Base-by-base conservation (phyloP, 2,888 invertebrate species). In the Melipona beecheii region DNA sequence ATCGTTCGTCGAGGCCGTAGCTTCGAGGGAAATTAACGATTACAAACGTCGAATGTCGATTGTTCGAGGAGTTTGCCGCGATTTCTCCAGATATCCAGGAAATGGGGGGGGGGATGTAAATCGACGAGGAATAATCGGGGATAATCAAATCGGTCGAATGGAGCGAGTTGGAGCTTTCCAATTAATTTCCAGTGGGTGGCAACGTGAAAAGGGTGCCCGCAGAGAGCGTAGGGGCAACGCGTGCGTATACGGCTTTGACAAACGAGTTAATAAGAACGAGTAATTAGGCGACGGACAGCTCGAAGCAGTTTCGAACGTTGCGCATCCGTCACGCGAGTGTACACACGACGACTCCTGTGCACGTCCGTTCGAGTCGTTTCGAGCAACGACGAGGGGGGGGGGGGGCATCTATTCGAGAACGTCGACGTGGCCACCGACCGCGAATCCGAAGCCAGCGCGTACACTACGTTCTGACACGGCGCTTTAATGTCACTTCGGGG, bases 401-500 rank as follows among this genome's bases (percentile, higher is more conserved):
- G 9, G 9, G 0, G 43, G 9, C 43, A 43, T 1, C 65, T 64
- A 31, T 52, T 60, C 54, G 75, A 75, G 62, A 43, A 80, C 86
- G 84, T 86, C 84, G n/a, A n/a, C n/a, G 81, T 82, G 83, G 78
- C 75, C 81, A 43, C 52, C 66, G 86, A 60, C 86, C 85, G 72
- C 86, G 81, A 36, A 62, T 76, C 75, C 79, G 50, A 74, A 70
- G 19, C 66, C 78, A 56, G 27, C 75, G 68, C 78, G 87, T 79
- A 88, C 27, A 31, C 89, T 27, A 9, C 90, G 88, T 90, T 86
- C 82, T 80, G 66, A 82, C 73, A 75, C 75, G 52, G 50, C 72
- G 86, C 87, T 91, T 90, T 89, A 90, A 89, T 86, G 87, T 84
- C 84, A 87, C 81, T 86, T 83, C 86, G 76, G 66, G 71, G 78